Evolutionary conservation across 2,113 vertebrate species (phyloP), one percentile per base, ranked within the genome.

Genomic region (Anolis carolinensis): DNA sequence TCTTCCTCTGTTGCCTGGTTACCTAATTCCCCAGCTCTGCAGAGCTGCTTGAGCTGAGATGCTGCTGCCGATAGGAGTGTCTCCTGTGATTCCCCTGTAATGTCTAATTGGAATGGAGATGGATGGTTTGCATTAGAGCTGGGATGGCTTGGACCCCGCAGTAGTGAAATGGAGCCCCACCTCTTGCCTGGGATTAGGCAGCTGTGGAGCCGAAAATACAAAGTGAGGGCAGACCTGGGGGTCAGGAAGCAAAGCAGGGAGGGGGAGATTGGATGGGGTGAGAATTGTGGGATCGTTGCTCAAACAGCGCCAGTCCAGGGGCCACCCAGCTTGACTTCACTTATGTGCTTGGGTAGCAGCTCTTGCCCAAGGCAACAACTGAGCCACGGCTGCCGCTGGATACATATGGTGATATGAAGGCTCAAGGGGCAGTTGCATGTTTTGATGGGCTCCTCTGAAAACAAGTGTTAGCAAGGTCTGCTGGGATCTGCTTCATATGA

Each of bases 1-100:
- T 83, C 82, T 88, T 88, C 86, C 82, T 84, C 70, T n/a, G 86
- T 88, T 88, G 82, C 86, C 86, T 84, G 77, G 86, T 88, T 84
- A 88, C 86, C 81, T 73, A 88, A 84, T 84, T 88, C 86, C 86
- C 76, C 82, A 84, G 82, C 75, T 88, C 86, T 83, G 82, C 82
- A 84, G 82, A 83, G 34, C 73, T 44, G 73, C 55, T 48, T 34
- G 73, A 79, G 81, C 81, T 73, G 70, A 84, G 82, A 74, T 88
- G 86, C 86, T 88, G 81, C 82, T 79, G 76, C 81, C 11, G 86
- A 55, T 88, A 88, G 68, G 76, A 88, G 76, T 7, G n/a, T 67
- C 76, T 88, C 32, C n/a, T 88, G 67, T 71, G 86, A 73, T 59
- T 74, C 81, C 81, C 86, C 36, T 83, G 25, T 84, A 73, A 39